Evolutionary conservation across 2,888 invertebrate genomes (phyloP).

Genomic region (Drosophila neotestacea): DNA sequence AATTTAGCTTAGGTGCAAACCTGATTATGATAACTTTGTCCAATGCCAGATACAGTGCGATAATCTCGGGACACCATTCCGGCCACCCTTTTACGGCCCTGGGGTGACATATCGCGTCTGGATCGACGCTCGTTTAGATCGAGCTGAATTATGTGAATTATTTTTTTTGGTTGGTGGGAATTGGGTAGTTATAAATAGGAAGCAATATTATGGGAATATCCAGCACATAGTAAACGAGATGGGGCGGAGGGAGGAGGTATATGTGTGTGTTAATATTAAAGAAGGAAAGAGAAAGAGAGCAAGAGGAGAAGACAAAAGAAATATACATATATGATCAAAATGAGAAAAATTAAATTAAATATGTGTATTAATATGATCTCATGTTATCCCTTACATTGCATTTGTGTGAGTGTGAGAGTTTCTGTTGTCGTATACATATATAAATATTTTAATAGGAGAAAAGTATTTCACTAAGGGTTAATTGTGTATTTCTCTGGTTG

Average conservation of each 20-base stretch:
- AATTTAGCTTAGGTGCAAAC: constrained; percentile 82
- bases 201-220: constrained; percentile 26
- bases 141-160: constrained; percentile 83
- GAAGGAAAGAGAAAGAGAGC: constrained; percentile 41
- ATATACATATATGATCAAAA: constrained; percentile 67
- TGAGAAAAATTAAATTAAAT: constrained; percentile 46
- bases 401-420: constrained; percentile 39
- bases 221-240: constrained; percentile 29
- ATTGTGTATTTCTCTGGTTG: constrained; percentile 12
- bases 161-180: constrained; percentile 22
- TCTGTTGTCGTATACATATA: constrained; percentile 14
- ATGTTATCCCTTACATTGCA: constrained; percentile 38
- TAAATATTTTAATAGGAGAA: not conserved
- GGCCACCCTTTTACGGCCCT: constrained; percentile 89
- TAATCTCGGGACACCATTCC: constrained; percentile 88
- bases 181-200: constrained; percentile 14
- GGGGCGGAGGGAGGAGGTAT: constrained; percentile 5
- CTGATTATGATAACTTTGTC: constrained; percentile 86
- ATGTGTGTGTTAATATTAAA: constrained; percentile 15
- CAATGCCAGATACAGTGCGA: constrained; percentile 86
- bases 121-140: constrained; percentile 90
- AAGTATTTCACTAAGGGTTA: constrained; percentile 16
- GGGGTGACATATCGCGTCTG: constrained; percentile 93
- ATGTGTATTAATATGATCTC: constrained; percentile 22
- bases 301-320: constrained; percentile 63